Evolutionary conservation across 1,140 invertebrate genomes (phyloP), one percentile per base, ranked within the genome.

Genomic region (Tetramorium simillimum): DNA sequence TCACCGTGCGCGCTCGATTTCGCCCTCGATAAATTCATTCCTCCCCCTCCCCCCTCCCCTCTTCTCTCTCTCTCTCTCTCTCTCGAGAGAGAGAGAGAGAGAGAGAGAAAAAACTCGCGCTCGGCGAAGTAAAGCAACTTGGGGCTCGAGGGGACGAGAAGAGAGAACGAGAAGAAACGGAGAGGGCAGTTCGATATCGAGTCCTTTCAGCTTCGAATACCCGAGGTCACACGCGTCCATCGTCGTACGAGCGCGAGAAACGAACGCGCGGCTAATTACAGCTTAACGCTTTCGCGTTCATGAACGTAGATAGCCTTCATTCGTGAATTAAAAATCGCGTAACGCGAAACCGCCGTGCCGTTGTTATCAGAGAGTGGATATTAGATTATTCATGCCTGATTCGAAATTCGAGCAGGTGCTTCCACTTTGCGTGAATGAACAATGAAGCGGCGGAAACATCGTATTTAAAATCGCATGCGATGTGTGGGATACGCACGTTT

Each of bases 21-120:
- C 63, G 70, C 73, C 53, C 78, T 43, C 51, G 78, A 90, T 90
- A 90, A 89, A 90, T 90, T 78, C 73, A 77, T 80, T 84, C 76
- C 53, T 12, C 78, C 37, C 51, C 12, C 43, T 46, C 3, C 33
- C 3, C 0, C 0, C 33, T 33, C 3, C 33, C 33, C 33, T 33
- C 33, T 0, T 33, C 33, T 33, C 33, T 33, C 33, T 33, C 3
- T 33, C 28, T 33, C 28, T 33, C 28, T 33, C 28, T 33, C 28
- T 33, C 28, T 33, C 28, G 28, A 28, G 28, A 28, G 28, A 28
- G 33, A 33, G 33, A 33, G 33, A 33, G 33, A 33, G 28, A 33
- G 28, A 33, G 28, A 33, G 28, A 33, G 28, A 33, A 2, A 33
- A 89, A 88, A 89, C 88, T 62, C 87, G 84, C 69, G 84, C 51